phyloP scores from a whole-genome alignment of 2,888 invertebrate genomes.

The Schizaphis graminum region DNA sequence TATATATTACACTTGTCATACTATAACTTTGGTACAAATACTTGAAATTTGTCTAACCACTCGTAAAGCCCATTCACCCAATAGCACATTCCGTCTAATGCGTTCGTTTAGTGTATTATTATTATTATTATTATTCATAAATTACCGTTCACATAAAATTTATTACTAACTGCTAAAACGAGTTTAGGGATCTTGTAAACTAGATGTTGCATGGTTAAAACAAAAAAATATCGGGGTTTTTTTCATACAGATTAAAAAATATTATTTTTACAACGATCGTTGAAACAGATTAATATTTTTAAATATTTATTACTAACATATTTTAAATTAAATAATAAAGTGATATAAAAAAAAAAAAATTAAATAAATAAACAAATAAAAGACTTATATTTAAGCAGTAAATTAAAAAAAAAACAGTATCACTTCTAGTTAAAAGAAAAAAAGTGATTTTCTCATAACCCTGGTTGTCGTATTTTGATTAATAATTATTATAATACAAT shows the following conservation, averaged over 20 bases:
- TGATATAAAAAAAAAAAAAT: no score
- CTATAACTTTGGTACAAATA: not conserved
- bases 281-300: not conserved
- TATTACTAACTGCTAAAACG: not conserved
- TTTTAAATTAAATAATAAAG: not conserved
- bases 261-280: not conserved
- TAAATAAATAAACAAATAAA: not conserved
- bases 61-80: slow-evolving; percentile 1
- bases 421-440: not conserved
- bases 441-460: not conserved
- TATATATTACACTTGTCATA: not conserved
- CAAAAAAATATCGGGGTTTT: not conserved
- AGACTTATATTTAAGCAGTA: not conserved
- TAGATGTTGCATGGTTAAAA: not conserved
- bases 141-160: not conserved
- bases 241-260: not conserved
- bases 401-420: not conserved
- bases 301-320: not conserved
- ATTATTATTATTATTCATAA: not conserved
- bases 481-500: not conserved
- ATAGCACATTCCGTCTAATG: not conserved
- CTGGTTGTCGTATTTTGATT: not conserved
- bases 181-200: not conserved
- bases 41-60: slow-evolving; percentile 1
- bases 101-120: not conserved